Percentiles rank a stretch among this genome's conserved stretches.
phyloP scores from a whole-genome alignment of 1,140 invertebrate species.

The Fopius arisanus region DNA sequence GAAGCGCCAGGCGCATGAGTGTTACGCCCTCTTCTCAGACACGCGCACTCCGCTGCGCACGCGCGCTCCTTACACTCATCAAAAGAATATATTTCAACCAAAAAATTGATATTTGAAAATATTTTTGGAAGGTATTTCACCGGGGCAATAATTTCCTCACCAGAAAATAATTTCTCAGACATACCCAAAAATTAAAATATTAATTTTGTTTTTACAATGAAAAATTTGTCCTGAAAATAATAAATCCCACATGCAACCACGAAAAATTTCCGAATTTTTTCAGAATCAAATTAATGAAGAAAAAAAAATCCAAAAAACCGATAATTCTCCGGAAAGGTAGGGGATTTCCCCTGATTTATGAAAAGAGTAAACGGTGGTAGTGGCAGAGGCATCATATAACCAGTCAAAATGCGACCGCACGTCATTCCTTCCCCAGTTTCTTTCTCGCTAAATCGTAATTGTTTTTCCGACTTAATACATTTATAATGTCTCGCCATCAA shows the following conservation, averaged over 20 bases:
- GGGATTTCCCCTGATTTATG: background rate
- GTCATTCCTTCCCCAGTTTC: conserved; percentile 15
- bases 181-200: too few species aligned
- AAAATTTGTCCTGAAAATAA: too few species aligned
- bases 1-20: conserved; percentile 33
- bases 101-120: too few species aligned
- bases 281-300: too few species aligned
- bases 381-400: background rate
- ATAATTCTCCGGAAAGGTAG: background rate
- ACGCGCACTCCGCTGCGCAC: conserved; percentile 28
- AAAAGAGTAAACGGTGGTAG: background rate
- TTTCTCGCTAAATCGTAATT: conserved; percentile 32
- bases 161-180: too few species aligned
- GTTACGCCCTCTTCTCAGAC: conserved; percentile 55
- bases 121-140: too few species aligned
- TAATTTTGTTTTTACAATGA: too few species aligned
- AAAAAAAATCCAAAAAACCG: background rate
- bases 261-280: conserved; percentile 40
- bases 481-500: conserved; percentile 35
- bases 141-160: too few species aligned
- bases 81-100: conserved; percentile 33
- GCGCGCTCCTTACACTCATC: background rate
- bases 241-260: too few species aligned
- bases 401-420: background rate
- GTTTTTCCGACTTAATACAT: conserved; percentile 34